These are phyloP conservation scores for Tetragonisca angustula DNA, from an alignment of 2,888 invertebrate genomes.

Conservation along the genomic window DNA sequence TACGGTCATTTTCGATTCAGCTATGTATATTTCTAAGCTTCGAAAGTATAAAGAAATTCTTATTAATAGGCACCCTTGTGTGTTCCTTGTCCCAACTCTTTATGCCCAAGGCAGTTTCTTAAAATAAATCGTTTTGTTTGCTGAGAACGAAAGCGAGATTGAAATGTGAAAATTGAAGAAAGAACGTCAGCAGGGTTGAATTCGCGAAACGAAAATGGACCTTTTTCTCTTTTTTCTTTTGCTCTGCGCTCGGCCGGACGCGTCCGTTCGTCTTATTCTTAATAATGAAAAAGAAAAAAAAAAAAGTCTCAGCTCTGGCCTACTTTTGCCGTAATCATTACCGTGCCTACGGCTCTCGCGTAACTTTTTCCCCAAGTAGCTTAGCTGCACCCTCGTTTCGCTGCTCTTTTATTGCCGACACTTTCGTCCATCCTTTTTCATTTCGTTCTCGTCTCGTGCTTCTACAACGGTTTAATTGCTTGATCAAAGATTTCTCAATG, in stretches of 20 bases:
- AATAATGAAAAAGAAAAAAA: slow-evolving; percentile 31
- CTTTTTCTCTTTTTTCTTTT: neutral
- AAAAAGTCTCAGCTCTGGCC: slow-evolving; percentile 39
- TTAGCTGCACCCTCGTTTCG: slow-evolving; percentile 30
- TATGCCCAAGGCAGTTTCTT: neutral
- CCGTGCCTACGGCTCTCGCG: slow-evolving; percentile 27
- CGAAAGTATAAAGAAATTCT: no score
- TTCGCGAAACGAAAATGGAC: neutral
- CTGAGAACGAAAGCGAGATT: neutral
- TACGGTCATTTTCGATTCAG: no score
- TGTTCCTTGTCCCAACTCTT: no score
- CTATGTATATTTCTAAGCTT: no score
- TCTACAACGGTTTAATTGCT: neutral
- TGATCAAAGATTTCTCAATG: neutral
- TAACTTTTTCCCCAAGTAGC: slow-evolving; percentile 31
- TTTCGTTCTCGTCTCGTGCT: slow-evolving; percentile 10
- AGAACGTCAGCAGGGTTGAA: neutral
- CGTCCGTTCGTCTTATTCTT: slow-evolving; percentile 10
- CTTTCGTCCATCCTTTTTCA: slow-evolving; percentile 33
- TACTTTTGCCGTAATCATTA: slow-evolving; percentile 31
- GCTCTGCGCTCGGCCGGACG: no score
- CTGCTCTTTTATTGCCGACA: slow-evolving; percentile 42
- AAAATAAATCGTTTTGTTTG: no score
- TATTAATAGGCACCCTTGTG: no score
- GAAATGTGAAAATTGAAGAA: neutral